A percentile compares a stretch with the other conserved stretches of the same genome.
phyloP scores from a whole-genome alignment of 2,888 invertebrate genomes.

The Phaonia tiefii region DNA sequence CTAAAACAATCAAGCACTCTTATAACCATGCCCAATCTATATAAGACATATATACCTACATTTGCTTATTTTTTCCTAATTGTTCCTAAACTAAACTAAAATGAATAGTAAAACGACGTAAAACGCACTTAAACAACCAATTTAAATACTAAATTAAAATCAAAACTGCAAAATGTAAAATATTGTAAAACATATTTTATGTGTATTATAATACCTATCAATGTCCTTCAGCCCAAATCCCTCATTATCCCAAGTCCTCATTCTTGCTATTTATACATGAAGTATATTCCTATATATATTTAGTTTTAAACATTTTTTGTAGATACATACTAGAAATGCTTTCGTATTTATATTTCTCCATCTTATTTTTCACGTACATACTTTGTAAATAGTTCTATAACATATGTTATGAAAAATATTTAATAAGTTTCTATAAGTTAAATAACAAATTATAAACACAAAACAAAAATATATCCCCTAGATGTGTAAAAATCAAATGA shows the following conservation, averaged over 20 bases:
- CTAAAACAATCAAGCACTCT: slow-evolving; percentile 35
- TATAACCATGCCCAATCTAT: slow-evolving; percentile 8
- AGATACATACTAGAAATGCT: slow-evolving; percentile 53
- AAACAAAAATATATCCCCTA: slow-evolving; percentile 57
- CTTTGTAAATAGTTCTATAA: slow-evolving; percentile 60
- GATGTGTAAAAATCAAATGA: slow-evolving; percentile 43
- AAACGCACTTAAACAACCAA: slow-evolving; percentile 11
- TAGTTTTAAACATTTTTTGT: slow-evolving; percentile 56
- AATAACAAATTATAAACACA: slow-evolving; percentile 59
- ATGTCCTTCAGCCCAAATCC: not conserved
- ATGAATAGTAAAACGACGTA: not conserved
- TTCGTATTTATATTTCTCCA: slow-evolving; percentile 42
- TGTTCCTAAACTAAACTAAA: slow-evolving; percentile 60
- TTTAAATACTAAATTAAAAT: slow-evolving; percentile 29
- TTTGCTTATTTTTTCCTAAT: slow-evolving; percentile 47
- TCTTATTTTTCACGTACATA: slow-evolving; percentile 3
- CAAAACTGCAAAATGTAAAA: slow-evolving; percentile 49
- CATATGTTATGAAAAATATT: slow-evolving; percentile 34
- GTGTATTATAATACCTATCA: slow-evolving; percentile 20
- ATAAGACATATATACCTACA: not conserved
- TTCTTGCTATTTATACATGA: slow-evolving; percentile 46
- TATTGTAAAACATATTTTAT: slow-evolving; percentile 62
- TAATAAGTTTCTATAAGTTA: slow-evolving; percentile 41
- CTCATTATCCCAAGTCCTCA: slow-evolving; percentile 41
- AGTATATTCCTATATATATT: slow-evolving; percentile 48